Evolutionary conservation across 2,113 vertebrate genomes (phyloP).

Genomic region (Cephalophus harveyi): DNA sequence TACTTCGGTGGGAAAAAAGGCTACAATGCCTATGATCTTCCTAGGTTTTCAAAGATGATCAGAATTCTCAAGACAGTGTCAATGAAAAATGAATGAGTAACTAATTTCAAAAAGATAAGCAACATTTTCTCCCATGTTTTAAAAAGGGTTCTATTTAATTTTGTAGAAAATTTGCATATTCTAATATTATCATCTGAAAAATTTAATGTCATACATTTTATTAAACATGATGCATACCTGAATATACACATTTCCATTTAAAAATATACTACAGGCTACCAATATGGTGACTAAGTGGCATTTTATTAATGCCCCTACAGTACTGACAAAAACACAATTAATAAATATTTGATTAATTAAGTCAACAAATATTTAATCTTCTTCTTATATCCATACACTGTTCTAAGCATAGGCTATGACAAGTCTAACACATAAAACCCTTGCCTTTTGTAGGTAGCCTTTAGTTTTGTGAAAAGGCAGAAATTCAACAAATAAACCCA

Average conservation of each 20-base stretch:
- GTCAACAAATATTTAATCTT: neutral
- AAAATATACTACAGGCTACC: neutral
- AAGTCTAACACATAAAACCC: neutral
- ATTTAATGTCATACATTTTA: slow-evolving; percentile 9
- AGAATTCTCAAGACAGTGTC: neutral
- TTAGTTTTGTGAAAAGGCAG: neutral
- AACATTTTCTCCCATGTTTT: neutral
- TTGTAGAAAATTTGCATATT: neutral
- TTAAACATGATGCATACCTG: neutral
- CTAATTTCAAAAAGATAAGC: slow-evolving; percentile 17
- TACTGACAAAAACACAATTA: neutral
- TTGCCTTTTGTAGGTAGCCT: neutral
- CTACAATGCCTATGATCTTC: neutral
- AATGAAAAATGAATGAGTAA: neutral
- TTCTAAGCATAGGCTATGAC: neutral
- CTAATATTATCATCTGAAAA: neutral
- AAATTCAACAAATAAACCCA: neutral
- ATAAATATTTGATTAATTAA: slow-evolving; percentile 20
- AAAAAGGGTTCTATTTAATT: slow-evolving; percentile 5
- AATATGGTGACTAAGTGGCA: neutral
- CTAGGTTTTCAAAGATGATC: neutral
- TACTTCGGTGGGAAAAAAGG: neutral
- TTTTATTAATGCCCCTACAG: neutral
- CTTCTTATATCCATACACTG: neutral
- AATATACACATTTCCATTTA: slow-evolving; percentile 16